Base-by-base conservation (phyloP, 2,797 vertebrate genomes). In the Orientallactaga sibirica region DNA sequence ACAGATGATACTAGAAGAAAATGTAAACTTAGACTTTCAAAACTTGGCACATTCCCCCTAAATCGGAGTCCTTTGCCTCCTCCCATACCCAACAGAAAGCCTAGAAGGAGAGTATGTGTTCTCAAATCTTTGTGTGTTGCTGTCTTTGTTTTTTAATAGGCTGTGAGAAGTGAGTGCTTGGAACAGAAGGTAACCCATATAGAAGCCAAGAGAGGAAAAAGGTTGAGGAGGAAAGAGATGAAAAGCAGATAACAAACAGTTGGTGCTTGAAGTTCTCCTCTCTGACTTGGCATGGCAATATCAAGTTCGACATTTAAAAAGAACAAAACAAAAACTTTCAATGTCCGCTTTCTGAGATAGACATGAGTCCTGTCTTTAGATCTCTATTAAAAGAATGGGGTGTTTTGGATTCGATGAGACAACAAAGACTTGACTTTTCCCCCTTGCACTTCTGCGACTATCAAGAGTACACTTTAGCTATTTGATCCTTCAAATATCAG, bases 211-310 rank as follows among this genome's bases (percentile, higher is more conserved):
- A 2, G 9, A 41, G 15, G n/a, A 52, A 85, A 93, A 14, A n/a
- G n/a, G 33, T 10, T 37, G 52, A 78, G 5, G 9, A 78, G 43
- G 33, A 48, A 43, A 66, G 22, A 92, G 66, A 75, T 73, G 82
- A 74, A 67, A 75, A 52, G 10, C 75, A 87, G 76, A 7, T 71
- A 66, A 74, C 33, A 64, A 66, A 74, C 33, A 64, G 85, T 84
- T 94, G 67, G 78, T 93, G 41, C 73, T 95, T 97, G 90, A 96
- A 95, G 95, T 95, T 94, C 92, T 90, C 81, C 88, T 92, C 85
- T 95, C 77, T 76, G 92, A 95, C 97, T 97, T 97, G 95, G 97
- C 94, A 97, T 90, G 93, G 90, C 77, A 27, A 62, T 29, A 94
- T 71, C 79, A 91, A 95, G 91, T 95, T 95, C 86, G 90, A 0